These are phyloP conservation scores for Psittacula cyanocephala DNA, from an alignment of 2,113 vertebrate species.

Conservation along the genomic window DNA sequence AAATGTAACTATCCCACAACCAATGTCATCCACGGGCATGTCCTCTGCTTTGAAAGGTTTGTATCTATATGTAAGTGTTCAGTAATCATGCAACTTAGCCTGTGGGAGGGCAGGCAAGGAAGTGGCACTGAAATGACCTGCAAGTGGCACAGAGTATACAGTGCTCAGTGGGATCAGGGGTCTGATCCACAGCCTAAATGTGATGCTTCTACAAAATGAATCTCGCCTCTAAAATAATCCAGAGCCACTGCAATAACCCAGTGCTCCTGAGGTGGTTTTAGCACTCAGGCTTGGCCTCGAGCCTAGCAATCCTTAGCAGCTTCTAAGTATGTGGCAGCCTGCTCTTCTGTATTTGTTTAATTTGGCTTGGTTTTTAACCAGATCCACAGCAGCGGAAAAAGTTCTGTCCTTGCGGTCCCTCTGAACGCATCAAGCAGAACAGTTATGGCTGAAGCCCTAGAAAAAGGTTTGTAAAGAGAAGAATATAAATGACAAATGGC, in stretches of 20 bases:
- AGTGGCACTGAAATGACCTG: not conserved
- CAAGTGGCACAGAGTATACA: not conserved
- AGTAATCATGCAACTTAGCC: not conserved
- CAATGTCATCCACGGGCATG: not conserved
- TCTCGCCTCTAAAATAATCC: not conserved
- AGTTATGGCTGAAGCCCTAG: not conserved
- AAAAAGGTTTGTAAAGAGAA: not conserved
- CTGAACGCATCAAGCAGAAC: not conserved
- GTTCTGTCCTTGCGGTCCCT: not conserved
- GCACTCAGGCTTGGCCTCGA: not conserved
- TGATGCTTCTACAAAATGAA: not conserved
- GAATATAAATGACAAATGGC: not conserved
- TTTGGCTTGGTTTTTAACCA: constrained; percentile 36
- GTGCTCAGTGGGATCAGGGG: not conserved
- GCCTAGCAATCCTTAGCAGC: not conserved
- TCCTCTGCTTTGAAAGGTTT: not conserved
- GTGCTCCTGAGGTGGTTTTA: not conserved
- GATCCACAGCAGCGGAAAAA: not conserved
- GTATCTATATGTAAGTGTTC: not conserved
- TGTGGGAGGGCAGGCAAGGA: not conserved
- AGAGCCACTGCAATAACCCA: not conserved
- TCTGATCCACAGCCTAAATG: not conserved
- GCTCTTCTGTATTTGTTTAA: constrained; percentile 7
- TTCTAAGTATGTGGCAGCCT: constrained; percentile 14
- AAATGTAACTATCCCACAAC: not conserved